These are phyloP conservation scores for Manacus vitellinus DNA, from an alignment of 2,113 vertebrate genomes.

Conservation along the genomic window DNA sequence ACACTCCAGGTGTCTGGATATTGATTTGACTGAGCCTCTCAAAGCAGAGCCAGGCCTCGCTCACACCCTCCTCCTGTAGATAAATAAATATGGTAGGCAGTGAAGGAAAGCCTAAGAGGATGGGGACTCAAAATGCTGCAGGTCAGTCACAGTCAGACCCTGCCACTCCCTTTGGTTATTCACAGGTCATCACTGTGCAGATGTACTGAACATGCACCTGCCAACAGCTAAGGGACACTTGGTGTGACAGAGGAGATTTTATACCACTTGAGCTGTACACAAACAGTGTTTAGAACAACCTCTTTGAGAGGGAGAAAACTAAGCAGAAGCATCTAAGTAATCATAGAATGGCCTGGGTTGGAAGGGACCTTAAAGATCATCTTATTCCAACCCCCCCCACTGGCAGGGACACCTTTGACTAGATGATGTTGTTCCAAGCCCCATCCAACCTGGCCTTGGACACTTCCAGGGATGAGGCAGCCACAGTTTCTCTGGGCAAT, in stretches of 20 bases:
- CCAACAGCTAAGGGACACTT: not conserved
- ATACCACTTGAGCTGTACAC: not conserved
- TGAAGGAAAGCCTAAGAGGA: not conserved
- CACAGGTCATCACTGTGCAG: not conserved
- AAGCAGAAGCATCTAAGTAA: not conserved
- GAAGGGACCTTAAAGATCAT: not conserved
- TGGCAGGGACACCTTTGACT: not conserved
- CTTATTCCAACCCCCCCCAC: not conserved
- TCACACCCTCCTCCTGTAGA: not conserved
- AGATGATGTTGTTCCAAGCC: rapidly evolving
- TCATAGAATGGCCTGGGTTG: not conserved
- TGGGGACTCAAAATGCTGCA: not conserved
- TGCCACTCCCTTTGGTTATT: not conserved
- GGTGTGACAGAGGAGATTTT: not conserved
- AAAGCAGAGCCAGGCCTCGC: not conserved
- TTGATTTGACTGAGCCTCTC: not conserved
- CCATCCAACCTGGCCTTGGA: rapidly evolving
- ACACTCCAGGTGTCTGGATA: not conserved
- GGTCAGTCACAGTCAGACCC: not conserved
- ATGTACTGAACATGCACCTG: not conserved
- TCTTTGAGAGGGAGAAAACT: not conserved
- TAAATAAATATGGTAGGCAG: not conserved
- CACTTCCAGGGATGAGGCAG: not conserved
- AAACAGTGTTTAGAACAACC: not conserved
- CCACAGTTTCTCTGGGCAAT: rapidly evolving